Evolutionary conservation across 2,888 invertebrate species (phyloP).

Genomic region (Leptogaster cylindrica): DNA sequence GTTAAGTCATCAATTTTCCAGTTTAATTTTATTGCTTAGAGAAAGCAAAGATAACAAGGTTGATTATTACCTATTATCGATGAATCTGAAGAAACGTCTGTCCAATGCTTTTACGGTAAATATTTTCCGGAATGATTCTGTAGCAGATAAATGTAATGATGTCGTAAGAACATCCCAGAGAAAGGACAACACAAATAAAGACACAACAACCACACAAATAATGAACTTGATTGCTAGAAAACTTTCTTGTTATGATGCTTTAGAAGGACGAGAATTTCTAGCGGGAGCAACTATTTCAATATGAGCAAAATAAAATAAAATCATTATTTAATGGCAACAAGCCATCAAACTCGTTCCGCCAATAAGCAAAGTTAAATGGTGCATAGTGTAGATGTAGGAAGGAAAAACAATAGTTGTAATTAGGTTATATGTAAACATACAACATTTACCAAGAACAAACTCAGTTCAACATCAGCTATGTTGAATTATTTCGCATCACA

Average conservation of each 20-base stretch:
- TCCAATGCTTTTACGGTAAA: slow-evolving; percentile 16
- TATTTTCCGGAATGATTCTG: slow-evolving; percentile 20
- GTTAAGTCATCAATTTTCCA: slow-evolving; percentile 30
- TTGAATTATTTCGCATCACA: neutral
- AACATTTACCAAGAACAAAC: neutral
- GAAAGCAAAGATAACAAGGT: slow-evolving; percentile 1
- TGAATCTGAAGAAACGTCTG: slow-evolving; percentile 10
- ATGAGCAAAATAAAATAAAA: neutral
- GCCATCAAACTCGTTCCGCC: neutral
- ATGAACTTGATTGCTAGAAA: slow-evolving; percentile 17
- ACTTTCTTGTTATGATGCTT: neutral
- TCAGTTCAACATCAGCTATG: neutral
- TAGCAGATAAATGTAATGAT: slow-evolving; percentile 17
- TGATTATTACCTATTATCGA: slow-evolving; percentile 24
- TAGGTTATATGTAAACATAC: neutral
- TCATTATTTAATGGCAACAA: neutral
- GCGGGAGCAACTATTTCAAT: neutral
- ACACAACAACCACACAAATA: neutral
- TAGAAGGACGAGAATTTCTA: neutral
- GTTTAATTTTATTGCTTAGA: slow-evolving; percentile 11
- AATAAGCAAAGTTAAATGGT: no score
- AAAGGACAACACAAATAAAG: neutral
- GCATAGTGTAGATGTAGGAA: no score
- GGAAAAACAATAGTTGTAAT: neutral
- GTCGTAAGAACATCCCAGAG: slow-evolving; percentile 1